A percentile compares a stretch with the other conserved stretches of the same genome.
phyloP scores from a whole-genome alignment of 2,888 invertebrate species.

The Poecilus cupreus region DNA sequence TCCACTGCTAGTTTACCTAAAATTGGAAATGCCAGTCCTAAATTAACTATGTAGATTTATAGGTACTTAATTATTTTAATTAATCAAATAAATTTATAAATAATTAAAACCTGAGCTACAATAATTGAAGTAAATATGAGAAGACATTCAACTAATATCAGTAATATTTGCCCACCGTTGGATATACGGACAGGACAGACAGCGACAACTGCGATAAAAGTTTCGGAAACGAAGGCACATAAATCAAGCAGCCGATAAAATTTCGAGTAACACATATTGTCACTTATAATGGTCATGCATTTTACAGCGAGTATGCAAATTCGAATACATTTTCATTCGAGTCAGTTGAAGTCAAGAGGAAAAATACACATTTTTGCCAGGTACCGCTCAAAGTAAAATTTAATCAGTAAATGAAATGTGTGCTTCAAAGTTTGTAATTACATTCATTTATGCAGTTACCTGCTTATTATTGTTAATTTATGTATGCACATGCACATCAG shows the following conservation, averaged over 20 bases:
- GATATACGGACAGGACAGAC: neutral
- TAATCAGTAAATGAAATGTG: constrained; percentile 49
- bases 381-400: constrained; percentile 27
- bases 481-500: constrained; percentile 51
- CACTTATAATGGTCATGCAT: constrained; percentile 49
- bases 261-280: constrained; percentile 46
- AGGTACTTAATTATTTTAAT: too few species aligned
- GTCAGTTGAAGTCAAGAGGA: neutral
- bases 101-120: neutral
- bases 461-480: constrained; percentile 54
- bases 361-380: constrained; percentile 52
- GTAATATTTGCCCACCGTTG: neutral
- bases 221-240: neutral
- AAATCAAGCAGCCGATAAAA: constrained; percentile 22
- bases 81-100: neutral
- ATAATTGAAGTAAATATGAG: neutral
- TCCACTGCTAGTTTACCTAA: too few species aligned
- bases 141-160: constrained; percentile 4
- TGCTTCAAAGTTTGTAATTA: constrained; percentile 52
- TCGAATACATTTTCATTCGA: neutral
- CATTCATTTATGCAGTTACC: constrained; percentile 58
- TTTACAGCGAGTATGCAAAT: constrained; percentile 54
- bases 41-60: too few species aligned
- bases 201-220: constrained; percentile 1
- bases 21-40: too few species aligned